Percentiles rank a stretch among this genome's conserved stretches.
Evolutionary conservation across 2,888 invertebrate genomes (phyloP).

Genomic region (Drymonia ruficornis): DNA sequence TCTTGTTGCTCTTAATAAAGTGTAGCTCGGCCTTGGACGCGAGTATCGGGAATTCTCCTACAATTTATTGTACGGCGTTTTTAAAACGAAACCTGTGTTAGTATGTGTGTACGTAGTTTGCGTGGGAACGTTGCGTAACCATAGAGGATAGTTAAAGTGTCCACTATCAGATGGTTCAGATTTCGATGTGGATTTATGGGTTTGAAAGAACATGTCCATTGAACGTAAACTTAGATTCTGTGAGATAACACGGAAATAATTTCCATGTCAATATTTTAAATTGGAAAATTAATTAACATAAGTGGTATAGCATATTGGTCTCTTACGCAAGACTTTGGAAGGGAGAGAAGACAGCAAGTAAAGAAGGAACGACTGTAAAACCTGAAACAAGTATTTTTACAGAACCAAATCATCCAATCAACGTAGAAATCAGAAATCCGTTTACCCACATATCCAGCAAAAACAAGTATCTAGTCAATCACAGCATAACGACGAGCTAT

Average conservation of each 20-base stretch:
- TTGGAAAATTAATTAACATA: slow-evolving; percentile 1
- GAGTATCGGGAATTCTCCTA: slow-evolving; percentile 33
- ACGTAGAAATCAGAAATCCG: not conserved
- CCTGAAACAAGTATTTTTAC: too few relatives aligned
- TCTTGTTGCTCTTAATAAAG: slow-evolving; percentile 75
- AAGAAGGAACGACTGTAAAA: not conserved
- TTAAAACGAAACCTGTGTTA: slow-evolving; percentile 42
- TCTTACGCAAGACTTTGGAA: not conserved
- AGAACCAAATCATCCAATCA: too few relatives aligned
- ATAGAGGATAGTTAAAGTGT: slow-evolving; percentile 2
- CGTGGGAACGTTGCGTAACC: slow-evolving; percentile 6
- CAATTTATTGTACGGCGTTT: slow-evolving; percentile 38
- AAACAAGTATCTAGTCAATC: slow-evolving; percentile 2
- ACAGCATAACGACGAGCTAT: slow-evolving; percentile 7
- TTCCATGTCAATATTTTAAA: not conserved
- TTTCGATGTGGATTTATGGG: not conserved
- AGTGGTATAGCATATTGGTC: not conserved
- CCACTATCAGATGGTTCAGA: not conserved
- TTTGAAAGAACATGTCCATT: not conserved
- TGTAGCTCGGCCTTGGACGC: slow-evolving; percentile 34
- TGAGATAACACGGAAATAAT: not conserved
- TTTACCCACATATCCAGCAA: not conserved
- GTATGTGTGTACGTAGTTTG: slow-evolving; percentile 10
- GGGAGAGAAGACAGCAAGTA: not conserved
- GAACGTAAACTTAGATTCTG: not conserved